Conservation (phyloP, 1,140 invertebrate species). For the Drosophila elegans region DNA sequence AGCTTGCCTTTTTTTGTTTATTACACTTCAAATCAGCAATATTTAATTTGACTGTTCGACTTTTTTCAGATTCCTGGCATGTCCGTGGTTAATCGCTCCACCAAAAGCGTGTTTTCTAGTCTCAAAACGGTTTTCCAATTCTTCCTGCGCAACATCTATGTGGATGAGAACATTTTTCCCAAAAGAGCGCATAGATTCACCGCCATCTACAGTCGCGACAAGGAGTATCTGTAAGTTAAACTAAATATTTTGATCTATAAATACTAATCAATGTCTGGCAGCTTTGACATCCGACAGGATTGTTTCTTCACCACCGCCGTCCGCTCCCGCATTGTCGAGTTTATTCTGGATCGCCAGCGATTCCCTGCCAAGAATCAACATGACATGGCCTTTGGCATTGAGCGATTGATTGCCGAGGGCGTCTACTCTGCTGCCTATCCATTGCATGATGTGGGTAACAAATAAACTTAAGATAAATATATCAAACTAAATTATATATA, state of each 20-base stretch:
- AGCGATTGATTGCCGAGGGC: slow-evolving; percentile 91
- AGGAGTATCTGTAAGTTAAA: slow-evolving; percentile 92
- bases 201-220: slow-evolving; percentile 93
- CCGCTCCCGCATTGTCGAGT: slow-evolving; percentile 94
- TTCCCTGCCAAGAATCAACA: slow-evolving; percentile 89
- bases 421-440: slow-evolving; percentile 95
- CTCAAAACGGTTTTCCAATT: slow-evolving; percentile 87
- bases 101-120: slow-evolving; percentile 87
- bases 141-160: slow-evolving; percentile 87
- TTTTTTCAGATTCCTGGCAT: slow-evolving; percentile 87
- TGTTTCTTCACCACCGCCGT: slow-evolving; percentile 95
- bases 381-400: slow-evolving; percentile 93
- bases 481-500: neutral
- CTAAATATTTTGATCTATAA: neutral
- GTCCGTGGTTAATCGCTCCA: slow-evolving; percentile 86
- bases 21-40: neutral
- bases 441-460: slow-evolving; percentile 92
- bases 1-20: neutral
- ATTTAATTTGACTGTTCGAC: neutral
- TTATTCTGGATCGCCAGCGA: slow-evolving; percentile 94
- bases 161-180: slow-evolving; percentile 89
- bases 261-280: slow-evolving; percentile 72
- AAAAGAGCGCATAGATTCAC: slow-evolving; percentile 90
- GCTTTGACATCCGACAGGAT: slow-evolving; percentile 92
- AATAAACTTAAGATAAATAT: neutral